Evolutionary conservation across 2,888 invertebrate genomes (phyloP).

Genomic region (Cosmopolites sordidus): DNA sequence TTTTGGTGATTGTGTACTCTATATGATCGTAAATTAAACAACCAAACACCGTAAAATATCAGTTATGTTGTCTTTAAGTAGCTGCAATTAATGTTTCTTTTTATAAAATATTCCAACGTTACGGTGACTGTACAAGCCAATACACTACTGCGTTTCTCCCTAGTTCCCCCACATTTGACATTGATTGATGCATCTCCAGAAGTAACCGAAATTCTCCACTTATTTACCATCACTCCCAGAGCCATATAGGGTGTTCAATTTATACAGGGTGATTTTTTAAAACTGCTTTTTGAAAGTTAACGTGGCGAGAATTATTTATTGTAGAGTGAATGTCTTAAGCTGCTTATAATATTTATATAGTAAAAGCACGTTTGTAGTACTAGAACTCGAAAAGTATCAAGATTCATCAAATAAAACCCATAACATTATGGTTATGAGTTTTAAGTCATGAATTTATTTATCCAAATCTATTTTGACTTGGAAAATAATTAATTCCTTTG

Average conservation of each 20-base stretch:
- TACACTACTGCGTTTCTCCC: background rate
- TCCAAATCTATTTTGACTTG: too few relatives aligned
- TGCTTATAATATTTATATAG: too few relatives aligned
- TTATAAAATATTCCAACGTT: background rate
- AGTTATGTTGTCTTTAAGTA: background rate
- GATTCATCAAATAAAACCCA: too few relatives aligned
- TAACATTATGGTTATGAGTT: too few relatives aligned
- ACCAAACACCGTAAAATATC: background rate
- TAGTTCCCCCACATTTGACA: slow-evolving; percentile 5
- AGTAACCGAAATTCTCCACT: slow-evolving; percentile 22
- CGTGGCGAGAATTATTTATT: too few relatives aligned
- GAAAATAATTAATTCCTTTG: too few relatives aligned
- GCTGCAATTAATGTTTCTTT: background rate
- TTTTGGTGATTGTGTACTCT: too few relatives aligned
- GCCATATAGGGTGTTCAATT: background rate
- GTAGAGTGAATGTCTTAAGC: too few relatives aligned
- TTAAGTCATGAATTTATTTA: too few relatives aligned
- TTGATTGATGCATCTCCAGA: slow-evolving; percentile 21
- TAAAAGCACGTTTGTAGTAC: too few relatives aligned
- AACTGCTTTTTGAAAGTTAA: too few relatives aligned
- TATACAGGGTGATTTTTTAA: background rate
- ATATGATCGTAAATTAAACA: background rate
- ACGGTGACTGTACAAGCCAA: background rate
- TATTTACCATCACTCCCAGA: slow-evolving; percentile 6
- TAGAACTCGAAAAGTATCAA: too few relatives aligned